phyloP scores from a whole-genome alignment of 1,140 invertebrate species.

The Yoshiicerus persimilis region DNA sequence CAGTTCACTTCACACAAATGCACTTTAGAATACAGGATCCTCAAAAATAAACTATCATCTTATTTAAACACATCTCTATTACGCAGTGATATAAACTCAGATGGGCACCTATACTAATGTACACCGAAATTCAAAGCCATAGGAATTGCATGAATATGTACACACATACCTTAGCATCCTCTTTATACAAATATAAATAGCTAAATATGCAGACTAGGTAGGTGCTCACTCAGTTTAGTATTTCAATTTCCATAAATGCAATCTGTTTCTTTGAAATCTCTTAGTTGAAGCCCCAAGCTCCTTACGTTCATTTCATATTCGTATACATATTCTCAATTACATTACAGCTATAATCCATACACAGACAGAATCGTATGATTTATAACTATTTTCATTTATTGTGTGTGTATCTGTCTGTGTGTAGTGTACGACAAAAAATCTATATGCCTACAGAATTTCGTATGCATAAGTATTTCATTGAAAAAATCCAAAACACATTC shows the following conservation, averaged over 20 bases:
- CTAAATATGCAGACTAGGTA: not conserved
- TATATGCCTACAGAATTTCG: not conserved
- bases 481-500: not conserved
- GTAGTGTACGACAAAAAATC: too few relatives aligned
- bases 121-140: not conserved
- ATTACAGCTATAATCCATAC: not conserved
- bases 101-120: not conserved
- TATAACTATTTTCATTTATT: not conserved
- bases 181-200: not conserved
- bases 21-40: not conserved
- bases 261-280: not conserved
- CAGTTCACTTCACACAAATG: slow-evolving; percentile 19
- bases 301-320: not conserved
- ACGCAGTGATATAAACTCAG: not conserved
- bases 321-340: not conserved
- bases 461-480: not conserved
- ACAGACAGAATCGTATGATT: not conserved
- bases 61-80: not conserved
- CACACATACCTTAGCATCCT: not conserved
- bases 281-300: not conserved
- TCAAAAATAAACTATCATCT: slow-evolving; percentile 13
- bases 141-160: not conserved
- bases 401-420: too few relatives aligned
- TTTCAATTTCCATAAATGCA: not conserved
- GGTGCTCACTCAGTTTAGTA: not conserved